A percentile compares a stretch with the other conserved stretches of the same genome.
Evolutionary conservation across 2,888 invertebrate species (phyloP).

Genomic region (Dinocampus coccinellae): DNA sequence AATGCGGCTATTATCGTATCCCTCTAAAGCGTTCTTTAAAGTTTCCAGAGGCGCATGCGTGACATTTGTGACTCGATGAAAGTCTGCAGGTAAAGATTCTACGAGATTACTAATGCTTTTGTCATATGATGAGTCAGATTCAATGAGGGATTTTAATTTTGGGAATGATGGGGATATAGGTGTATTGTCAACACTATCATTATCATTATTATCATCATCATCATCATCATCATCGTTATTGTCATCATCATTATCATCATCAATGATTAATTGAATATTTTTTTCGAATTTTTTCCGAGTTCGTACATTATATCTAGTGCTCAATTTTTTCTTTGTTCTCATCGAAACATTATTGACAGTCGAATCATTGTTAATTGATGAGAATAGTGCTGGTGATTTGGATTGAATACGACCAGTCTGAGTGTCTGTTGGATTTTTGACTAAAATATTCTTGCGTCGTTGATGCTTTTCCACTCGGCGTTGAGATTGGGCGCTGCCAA

Average conservation of each 20-base stretch:
- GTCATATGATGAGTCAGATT: background rate
- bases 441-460: slow-evolving; percentile 13
- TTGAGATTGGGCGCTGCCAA: slow-evolving; percentile 70
- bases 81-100: background rate
- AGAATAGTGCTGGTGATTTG: slow-evolving; percentile 9
- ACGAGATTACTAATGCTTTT: background rate
- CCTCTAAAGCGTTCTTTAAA: slow-evolving; percentile 53
- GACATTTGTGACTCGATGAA: background rate
- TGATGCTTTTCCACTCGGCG: slow-evolving; percentile 62
- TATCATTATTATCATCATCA: too few species aligned
- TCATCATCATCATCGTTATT: too few species aligned
- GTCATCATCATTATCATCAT: too few species aligned
- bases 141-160: background rate
- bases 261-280: background rate
- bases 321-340: slow-evolving; percentile 26
- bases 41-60: slow-evolving; percentile 50
- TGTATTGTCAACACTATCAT: too few species aligned
- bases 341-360: background rate
- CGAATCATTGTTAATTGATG: background rate
- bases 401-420: background rate
- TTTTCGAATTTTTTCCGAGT: slow-evolving; percentile 20
- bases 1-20: slow-evolving; percentile 65
- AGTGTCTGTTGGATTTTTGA: background rate
- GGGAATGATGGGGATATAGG: background rate
- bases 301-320: slow-evolving; percentile 26